These are phyloP conservation scores for Montipora efflorescens DNA, from an alignment of 64 coral and sea anemone genomes.

Conservation along the genomic window DNA sequence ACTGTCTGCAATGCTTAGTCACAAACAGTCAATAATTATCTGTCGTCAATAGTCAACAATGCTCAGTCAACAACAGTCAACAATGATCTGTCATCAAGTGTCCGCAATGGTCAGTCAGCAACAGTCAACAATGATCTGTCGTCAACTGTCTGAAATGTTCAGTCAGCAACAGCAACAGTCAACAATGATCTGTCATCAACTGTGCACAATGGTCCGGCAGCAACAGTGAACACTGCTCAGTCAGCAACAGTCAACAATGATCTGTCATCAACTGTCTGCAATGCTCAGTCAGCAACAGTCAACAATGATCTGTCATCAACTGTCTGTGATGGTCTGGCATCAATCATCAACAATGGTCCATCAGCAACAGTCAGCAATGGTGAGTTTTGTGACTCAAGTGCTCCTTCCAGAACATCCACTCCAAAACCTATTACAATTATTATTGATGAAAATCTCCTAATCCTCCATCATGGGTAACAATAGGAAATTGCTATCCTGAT, in stretches of 20 bases:
- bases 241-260: too few relatives aligned
- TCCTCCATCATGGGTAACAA: constrained; percentile 44
- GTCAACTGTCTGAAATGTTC: background rate
- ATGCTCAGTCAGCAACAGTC: too few relatives aligned
- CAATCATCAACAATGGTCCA: background rate
- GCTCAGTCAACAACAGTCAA: background rate
- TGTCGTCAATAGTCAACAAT: background rate
- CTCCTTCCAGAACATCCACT: background rate
- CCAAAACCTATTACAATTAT: constrained; percentile 18
- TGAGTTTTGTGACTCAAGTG: constrained; percentile 2
- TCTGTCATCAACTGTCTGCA: too few relatives aligned
- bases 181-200: background rate
- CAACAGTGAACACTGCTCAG: background rate
- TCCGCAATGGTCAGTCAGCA: background rate
- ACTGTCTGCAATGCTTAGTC: background rate
- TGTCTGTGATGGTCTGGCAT: too few relatives aligned
- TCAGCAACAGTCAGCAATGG: background rate
- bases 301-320: too few relatives aligned
- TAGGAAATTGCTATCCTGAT: constrained; percentile 21
- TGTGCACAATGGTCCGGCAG: background rate
- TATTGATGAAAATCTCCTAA: constrained; percentile 64
- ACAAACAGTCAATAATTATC: background rate
- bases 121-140: background rate
- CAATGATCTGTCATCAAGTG: background rate
- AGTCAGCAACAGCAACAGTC: background rate